phyloP scores from a whole-genome alignment of 2,113 vertebrate genomes.

The Kryptolebias marmoratus region DNA sequence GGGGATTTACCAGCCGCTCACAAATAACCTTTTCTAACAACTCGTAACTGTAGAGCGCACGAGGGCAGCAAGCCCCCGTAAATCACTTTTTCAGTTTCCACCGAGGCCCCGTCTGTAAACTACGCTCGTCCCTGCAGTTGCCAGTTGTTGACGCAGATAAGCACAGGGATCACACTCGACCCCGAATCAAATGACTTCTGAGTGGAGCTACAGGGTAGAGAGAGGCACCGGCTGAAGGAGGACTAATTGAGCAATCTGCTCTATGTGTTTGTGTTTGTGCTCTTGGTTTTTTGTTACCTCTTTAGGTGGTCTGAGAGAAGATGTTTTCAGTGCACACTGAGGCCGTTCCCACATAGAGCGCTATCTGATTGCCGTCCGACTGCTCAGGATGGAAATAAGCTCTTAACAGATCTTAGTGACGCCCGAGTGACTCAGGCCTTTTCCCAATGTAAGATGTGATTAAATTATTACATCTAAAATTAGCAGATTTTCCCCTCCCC shows the following conservation, averaged over 20 bases:
- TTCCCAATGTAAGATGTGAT: too few species aligned
- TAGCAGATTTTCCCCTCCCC: too few species aligned
- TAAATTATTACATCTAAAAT: too few species aligned
- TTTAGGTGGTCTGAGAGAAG: too few species aligned
- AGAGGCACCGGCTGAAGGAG: conserved; percentile 59
- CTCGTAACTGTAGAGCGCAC: conserved; percentile 54
- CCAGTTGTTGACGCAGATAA: conserved; percentile 69
- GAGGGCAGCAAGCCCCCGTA: conserved; percentile 68
- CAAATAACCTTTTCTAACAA: conserved; percentile 30
- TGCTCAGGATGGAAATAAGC: too few species aligned
- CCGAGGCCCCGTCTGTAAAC: conserved; percentile 3
- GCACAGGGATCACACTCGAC: conserved; percentile 75
- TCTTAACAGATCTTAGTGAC: too few species aligned
- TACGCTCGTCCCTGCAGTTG: conserved; percentile 30
- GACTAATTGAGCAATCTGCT: conserved; percentile 77
- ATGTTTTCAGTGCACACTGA: too few species aligned
- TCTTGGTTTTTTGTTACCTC: too few species aligned
- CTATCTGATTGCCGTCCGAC: too few species aligned
- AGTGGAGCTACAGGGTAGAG: conserved; percentile 73
- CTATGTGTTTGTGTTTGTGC: conserved; percentile 17
- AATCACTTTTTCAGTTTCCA: conserved; percentile 56
- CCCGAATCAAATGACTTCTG: conserved; percentile 73
- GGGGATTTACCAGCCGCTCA: conserved; percentile 40
- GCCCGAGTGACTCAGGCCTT: too few species aligned
- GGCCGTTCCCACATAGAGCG: too few species aligned